phyloP scores from a whole-genome alignment of 2,888 invertebrate species.

The Rhyacophila evoluta region DNA sequence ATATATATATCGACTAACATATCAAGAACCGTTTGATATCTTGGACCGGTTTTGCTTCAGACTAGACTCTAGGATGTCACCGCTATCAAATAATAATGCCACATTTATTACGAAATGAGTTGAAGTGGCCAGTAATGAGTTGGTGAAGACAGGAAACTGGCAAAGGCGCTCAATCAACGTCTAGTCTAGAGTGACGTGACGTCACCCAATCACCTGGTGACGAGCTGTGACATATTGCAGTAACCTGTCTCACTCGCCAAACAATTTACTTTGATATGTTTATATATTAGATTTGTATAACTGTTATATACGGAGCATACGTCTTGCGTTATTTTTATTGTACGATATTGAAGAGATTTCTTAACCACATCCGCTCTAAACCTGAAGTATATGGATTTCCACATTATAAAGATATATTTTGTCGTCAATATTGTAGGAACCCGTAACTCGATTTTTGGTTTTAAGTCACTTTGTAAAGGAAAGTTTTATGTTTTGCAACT shows the following conservation, averaged over 20 bases:
- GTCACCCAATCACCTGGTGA: conserved; percentile 32
- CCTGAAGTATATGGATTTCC: too few species aligned
- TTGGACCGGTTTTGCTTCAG: not conserved
- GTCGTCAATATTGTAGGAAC: too few species aligned
- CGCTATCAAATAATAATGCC: not conserved
- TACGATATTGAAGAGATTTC: too few species aligned
- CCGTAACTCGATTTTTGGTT: too few species aligned
- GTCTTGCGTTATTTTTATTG: too few species aligned
- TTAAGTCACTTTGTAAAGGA: too few species aligned
- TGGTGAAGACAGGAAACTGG: conserved; percentile 5
- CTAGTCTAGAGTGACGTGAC: conserved; percentile 15
- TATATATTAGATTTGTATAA: conserved; percentile 6
- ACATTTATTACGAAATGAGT: not conserved
- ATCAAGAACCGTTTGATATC: too few species aligned
- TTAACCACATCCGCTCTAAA: too few species aligned
- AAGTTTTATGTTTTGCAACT: too few species aligned
- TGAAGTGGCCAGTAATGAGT: conserved; percentile 10
- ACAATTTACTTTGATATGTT: conserved; percentile 20
- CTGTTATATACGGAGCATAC: too few species aligned
- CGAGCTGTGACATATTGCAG: conserved; percentile 20
- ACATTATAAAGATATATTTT: too few species aligned
- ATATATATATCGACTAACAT: too few species aligned
- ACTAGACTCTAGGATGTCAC: not conserved
- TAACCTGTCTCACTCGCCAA: conserved; percentile 4
- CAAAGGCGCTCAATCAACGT: conserved; percentile 31